phyloP scores from a whole-genome alignment of 2,797 vertebrate genomes.

The Dicrostonyx torquatus region DNA sequence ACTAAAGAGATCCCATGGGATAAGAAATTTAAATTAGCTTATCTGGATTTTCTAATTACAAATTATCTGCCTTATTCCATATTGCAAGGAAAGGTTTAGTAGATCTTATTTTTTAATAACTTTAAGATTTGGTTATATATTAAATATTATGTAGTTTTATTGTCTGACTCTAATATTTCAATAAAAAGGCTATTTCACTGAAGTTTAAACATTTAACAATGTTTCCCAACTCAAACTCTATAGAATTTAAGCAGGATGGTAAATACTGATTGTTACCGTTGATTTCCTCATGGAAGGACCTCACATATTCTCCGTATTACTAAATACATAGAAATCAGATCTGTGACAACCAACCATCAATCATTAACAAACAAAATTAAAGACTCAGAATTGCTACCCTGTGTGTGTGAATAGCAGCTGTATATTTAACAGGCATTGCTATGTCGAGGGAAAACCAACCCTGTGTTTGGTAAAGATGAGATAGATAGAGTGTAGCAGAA shows the following conservation, averaged over 20 bases:
- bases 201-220: constrained; percentile 1
- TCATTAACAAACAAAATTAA: neutral
- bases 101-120: neutral
- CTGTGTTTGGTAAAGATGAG: constrained; percentile 26
- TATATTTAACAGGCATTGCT: constrained; percentile 31
- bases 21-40: constrained; percentile 16
- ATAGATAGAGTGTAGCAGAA: constrained; percentile 27
- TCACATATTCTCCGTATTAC: neutral
- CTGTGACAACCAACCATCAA: neutral
- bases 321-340: neutral
- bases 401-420: neutral
- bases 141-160: neutral
- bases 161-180: constrained; percentile 23
- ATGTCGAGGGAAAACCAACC: neutral
- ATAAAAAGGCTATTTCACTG: neutral
- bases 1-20: neutral
- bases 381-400: neutral
- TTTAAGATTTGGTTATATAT: constrained; percentile 39
- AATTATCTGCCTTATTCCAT: neutral
- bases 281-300: neutral
- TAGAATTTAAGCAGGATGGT: neutral
- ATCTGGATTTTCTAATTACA: constrained; percentile 2
- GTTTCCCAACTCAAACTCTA: neutral
- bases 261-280: neutral
- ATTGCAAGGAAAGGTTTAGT: neutral